Conservation (phyloP, 2,888 invertebrate species). For the Taenaris catops region DNA sequence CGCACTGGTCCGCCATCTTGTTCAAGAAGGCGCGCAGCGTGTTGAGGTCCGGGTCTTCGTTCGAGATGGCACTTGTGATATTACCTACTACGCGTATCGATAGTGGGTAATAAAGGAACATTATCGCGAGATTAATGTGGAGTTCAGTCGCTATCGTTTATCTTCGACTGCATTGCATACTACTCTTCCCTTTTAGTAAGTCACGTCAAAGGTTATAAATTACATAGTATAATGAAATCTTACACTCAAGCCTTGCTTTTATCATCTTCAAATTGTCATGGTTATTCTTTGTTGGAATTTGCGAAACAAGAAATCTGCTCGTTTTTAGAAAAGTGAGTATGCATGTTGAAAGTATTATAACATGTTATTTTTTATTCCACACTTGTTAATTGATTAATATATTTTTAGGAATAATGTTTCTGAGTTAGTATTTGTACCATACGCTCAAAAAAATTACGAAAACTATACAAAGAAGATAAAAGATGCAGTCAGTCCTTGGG, state of each 20-base stretch:
- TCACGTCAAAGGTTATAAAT: slow-evolving; percentile 3
- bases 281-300: slow-evolving; percentile 83
- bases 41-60: no score
- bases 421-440: slow-evolving; percentile 86
- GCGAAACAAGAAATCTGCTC: slow-evolving; percentile 82
- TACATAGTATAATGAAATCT: slow-evolving; percentile 28
- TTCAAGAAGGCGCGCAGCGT: no score
- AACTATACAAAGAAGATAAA: slow-evolving; percentile 82
- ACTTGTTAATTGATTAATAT: no score
- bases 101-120: slow-evolving; percentile 4
- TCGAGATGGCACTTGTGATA: no score
- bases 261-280: slow-evolving; percentile 85
- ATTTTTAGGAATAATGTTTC: no score
- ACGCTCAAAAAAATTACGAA: slow-evolving; percentile 84
- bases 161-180: slow-evolving; percentile 8
- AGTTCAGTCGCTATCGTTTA: slow-evolving; percentile 14
- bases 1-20: no score
- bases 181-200: slow-evolving; percentile 6
- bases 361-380: no score
- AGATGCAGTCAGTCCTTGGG: slow-evolving; percentile 82
- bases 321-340: slow-evolving; percentile 79
- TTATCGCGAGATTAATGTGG: slow-evolving; percentile 20
- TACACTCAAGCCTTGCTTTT: slow-evolving; percentile 80
- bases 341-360: no score
- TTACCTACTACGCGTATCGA: not conserved